Percentiles rank a stretch among this genome's conserved stretches.
Evolutionary conservation across 1,140 invertebrate genomes (phyloP).

Genomic region (Lethocerus indicus): DNA sequence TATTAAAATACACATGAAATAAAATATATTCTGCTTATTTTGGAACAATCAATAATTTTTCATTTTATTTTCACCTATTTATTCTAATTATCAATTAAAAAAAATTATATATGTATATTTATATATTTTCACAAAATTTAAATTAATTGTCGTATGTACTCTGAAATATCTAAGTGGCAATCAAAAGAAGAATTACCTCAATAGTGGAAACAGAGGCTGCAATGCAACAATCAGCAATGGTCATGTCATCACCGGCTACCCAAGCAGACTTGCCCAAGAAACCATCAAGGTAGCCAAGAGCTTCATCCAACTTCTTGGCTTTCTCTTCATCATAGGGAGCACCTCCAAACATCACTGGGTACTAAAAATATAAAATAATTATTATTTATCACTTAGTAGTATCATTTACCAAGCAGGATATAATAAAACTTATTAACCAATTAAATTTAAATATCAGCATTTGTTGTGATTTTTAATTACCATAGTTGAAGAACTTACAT

Average conservation of each 20-base stretch:
- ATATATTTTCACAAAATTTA: no score
- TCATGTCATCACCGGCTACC: constrained; percentile 45
- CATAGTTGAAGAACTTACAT: no score
- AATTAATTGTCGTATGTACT: no score
- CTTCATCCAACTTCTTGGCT: constrained; percentile 30
- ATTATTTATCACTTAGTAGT: neutral
- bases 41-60: no score
- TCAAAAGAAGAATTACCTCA: constrained; percentile 29
- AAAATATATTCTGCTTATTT: no score
- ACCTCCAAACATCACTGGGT: constrained; percentile 14
- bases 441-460: no score
- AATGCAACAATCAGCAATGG: constrained; percentile 50
- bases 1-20: neutral
- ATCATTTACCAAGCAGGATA: neutral
- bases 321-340: constrained; percentile 14
- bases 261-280: constrained; percentile 46
- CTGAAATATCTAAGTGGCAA: neutral
- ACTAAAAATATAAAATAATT: constrained; percentile 12
- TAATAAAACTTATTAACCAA: no score
- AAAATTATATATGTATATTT: no score
- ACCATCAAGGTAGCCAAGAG: constrained; percentile 40
- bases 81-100: no score
- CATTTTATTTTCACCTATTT: no score
- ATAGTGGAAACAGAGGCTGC: constrained; percentile 40
- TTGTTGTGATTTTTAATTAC: no score